Percentiles rank a stretch among this genome's conserved stretches.
These are phyloP conservation scores for Phymorhynchus buccinoides DNA, from an alignment of 1,140 invertebrate genomes.

Conservation along the genomic window DNA sequence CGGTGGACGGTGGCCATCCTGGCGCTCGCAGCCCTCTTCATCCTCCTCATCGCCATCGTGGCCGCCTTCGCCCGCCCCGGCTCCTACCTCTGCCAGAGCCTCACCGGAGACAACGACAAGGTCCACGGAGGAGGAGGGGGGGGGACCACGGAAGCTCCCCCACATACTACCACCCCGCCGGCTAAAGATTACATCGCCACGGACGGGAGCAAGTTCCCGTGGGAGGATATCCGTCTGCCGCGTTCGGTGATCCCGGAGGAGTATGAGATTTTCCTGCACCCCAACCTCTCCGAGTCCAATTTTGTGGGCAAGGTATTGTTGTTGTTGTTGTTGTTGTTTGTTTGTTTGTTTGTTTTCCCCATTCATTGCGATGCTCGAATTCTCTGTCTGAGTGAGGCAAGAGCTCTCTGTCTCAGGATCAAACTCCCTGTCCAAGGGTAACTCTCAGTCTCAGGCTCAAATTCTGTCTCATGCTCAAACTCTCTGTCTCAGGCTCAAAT, in stretches of 20 bases:
- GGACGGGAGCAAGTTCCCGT: conserved; percentile 86
- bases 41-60: conserved; percentile 87
- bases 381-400: too few relatives aligned
- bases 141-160: conserved; percentile 15
- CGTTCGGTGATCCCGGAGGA: conserved; percentile 83
- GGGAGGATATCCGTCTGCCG: conserved; percentile 89
- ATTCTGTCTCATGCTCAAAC: too few relatives aligned
- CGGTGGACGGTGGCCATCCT: conserved; percentile 86
- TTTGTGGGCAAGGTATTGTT: too few relatives aligned
- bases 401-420: too few relatives aligned
- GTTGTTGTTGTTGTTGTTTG: too few relatives aligned
- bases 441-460: too few relatives aligned
- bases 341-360: too few relatives aligned
- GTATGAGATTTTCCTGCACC: conserved; percentile 93
- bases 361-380: too few relatives aligned
- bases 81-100: conserved; percentile 75
- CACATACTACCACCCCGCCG: background rate
- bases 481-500: too few relatives aligned
- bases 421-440: too few relatives aligned
- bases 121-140: background rate
- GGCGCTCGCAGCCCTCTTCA: conserved; percentile 82
- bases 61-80: conserved; percentile 89
- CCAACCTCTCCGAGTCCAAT: conserved; percentile 88
- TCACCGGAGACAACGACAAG: background rate
- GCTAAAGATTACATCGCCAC: conserved; percentile 77